A percentile compares a stretch with the other conserved stretches of the same genome.
These are phyloP conservation scores for Urocyon cinereoargenteus DNA, from an alignment of 2,797 vertebrate genomes.

Conservation along the genomic window DNA sequence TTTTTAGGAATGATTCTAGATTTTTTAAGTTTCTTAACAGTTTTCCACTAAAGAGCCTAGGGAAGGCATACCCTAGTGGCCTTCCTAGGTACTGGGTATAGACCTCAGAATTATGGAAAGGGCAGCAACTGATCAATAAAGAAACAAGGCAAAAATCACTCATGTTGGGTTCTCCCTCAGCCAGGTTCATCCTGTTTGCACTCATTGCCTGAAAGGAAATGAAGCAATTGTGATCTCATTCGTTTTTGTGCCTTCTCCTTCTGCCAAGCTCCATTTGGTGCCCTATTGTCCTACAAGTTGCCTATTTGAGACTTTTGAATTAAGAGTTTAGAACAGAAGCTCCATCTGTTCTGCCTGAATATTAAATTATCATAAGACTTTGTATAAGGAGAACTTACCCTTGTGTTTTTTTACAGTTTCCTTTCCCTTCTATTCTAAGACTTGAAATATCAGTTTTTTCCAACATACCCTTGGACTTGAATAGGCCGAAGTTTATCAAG, in stretches of 20 bases:
- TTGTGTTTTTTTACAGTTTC: conserved; percentile 32
- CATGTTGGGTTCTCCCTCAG: background rate
- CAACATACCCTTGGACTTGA: background rate
- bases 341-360: conserved; percentile 52
- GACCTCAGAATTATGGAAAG: background rate
- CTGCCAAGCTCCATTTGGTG: conserved; percentile 46
- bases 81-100: background rate
- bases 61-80: background rate
- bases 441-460: background rate
- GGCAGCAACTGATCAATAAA: background rate
- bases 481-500: background rate
- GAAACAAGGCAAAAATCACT: background rate
- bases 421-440: background rate
- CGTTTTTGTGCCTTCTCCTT: background rate
- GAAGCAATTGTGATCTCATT: background rate
- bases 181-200: background rate
- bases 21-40: conserved; percentile 10
- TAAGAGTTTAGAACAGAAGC: conserved; percentile 64
- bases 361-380: conserved; percentile 63
- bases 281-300: conserved; percentile 53
- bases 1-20: background rate
- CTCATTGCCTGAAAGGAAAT: background rate
- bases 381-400: conserved; percentile 46
- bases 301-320: conserved; percentile 68
- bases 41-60: background rate